Evolutionary conservation across 2,797 vertebrate species (phyloP).

Genomic region (Takifugu rubripes): DNA sequence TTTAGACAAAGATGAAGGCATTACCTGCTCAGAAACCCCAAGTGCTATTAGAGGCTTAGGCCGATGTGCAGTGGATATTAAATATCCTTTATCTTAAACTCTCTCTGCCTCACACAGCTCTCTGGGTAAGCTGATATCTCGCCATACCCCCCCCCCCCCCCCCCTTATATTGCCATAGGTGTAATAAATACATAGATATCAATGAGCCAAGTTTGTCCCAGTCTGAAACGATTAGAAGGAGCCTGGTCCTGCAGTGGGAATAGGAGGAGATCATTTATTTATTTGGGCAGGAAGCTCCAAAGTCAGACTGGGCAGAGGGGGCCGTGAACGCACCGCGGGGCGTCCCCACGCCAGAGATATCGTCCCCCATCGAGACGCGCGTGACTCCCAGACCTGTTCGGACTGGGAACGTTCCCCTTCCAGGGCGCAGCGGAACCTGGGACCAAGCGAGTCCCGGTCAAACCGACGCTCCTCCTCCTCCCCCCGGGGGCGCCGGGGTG

Average conservation of each 20-base stretch:
- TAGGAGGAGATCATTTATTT: conserved; percentile 64
- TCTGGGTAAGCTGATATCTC: conserved; percentile 83
- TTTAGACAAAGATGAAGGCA: conserved; percentile 84
- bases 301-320: conserved; percentile 50
- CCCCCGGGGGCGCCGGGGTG: conserved; percentile 17
- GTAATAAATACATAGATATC: conserved; percentile 85
- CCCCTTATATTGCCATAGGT: conserved; percentile 79
- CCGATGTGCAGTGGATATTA: conserved; percentile 83
- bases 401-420: conserved; percentile 36
- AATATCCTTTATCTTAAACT: conserved; percentile 87
- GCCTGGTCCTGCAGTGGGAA: conserved; percentile 61
- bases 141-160: conserved; percentile 57
- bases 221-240: conserved; percentile 76
- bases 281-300: conserved; percentile 67
- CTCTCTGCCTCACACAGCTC: conserved; percentile 65
- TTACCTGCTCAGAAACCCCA: conserved; percentile 79
- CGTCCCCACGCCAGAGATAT: conserved; percentile 21
- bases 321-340: neutral
- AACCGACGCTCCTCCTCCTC: conserved; percentile 29
- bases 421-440: conserved; percentile 28
- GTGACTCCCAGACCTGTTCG: conserved; percentile 9
- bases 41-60: conserved; percentile 78
- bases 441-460: conserved; percentile 30
- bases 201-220: conserved; percentile 80
- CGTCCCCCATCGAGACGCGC: too few relatives aligned